phyloP scores from a whole-genome alignment of 2,888 invertebrate species.

The Erynnis tages region DNA sequence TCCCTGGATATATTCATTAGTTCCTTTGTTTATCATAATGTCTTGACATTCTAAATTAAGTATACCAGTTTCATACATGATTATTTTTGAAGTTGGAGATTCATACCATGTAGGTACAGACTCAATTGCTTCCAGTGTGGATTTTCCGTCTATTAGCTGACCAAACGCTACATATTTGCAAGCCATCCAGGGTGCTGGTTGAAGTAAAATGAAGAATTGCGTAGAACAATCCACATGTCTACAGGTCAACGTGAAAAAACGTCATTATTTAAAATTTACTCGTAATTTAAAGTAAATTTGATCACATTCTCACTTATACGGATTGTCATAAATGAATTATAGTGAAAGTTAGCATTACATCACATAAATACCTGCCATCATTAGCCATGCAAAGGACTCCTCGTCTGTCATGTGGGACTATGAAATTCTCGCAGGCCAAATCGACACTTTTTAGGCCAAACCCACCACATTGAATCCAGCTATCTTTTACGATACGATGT shows the following conservation, averaged over 20 bases:
- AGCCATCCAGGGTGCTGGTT: slow-evolving; percentile 87
- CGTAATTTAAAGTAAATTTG: no score
- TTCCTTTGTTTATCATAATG: slow-evolving; percentile 53
- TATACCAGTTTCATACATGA: slow-evolving; percentile 55
- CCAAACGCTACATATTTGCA: slow-evolving; percentile 88
- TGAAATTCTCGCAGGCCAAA: slow-evolving; percentile 85
- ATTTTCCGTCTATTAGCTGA: slow-evolving; percentile 85
- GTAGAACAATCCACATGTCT: slow-evolving; percentile 84
- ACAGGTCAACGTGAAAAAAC: no score
- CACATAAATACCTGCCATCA: slow-evolving; percentile 73
- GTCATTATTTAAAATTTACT: no score
- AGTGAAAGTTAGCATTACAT: neutral
- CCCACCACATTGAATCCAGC: slow-evolving; percentile 88
- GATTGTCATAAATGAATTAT: no score
- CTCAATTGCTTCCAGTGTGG: slow-evolving; percentile 83
- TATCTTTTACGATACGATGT: slow-evolving; percentile 84
- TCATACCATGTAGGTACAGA: slow-evolving; percentile 83
- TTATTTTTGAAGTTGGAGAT: slow-evolving; percentile 66
- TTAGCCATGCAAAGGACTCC: slow-evolving; percentile 89
- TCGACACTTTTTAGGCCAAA: slow-evolving; percentile 58
- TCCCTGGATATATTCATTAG: slow-evolving; percentile 53
- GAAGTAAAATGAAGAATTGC: slow-evolving; percentile 86
- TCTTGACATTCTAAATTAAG: slow-evolving; percentile 63
- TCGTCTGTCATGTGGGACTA: slow-evolving; percentile 83
- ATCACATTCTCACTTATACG: no score